These are phyloP conservation scores for Volucella bombylans DNA, from an alignment of 2,888 invertebrate genomes.

Conservation along the genomic window DNA sequence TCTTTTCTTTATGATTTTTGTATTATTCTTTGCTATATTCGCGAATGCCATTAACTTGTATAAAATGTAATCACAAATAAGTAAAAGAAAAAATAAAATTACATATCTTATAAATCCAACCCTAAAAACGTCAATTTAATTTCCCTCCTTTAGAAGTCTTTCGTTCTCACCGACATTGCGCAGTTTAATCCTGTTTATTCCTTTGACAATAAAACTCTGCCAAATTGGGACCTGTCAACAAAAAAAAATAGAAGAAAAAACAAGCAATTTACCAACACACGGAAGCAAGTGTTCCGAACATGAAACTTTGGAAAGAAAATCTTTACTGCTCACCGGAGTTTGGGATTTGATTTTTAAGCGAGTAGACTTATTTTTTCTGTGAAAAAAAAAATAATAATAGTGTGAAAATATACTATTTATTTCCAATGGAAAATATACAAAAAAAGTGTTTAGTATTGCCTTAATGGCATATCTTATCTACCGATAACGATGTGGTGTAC, in stretches of 20 bases:
- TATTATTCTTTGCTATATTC: too few relatives aligned
- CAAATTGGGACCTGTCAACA: slow-evolving; percentile 69
- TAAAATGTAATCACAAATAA: neutral
- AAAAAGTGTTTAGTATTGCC: slow-evolving; percentile 6
- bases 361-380: slow-evolving; percentile 38
- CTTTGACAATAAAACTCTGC: slow-evolving; percentile 69
- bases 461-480: neutral
- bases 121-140: slow-evolving; percentile 57
- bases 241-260: slow-evolving; percentile 29
- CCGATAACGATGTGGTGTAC: slow-evolving; percentile 6
- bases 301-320: slow-evolving; percentile 11
- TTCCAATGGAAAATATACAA: slow-evolving; percentile 29
- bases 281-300: slow-evolving; percentile 35
- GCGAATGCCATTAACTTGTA: neutral
- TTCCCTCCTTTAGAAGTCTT: slow-evolving; percentile 49
- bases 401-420: neutral
- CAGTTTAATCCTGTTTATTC: slow-evolving; percentile 35
- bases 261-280: slow-evolving; percentile 26
- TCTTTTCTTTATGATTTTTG: too few relatives aligned
- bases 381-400: slow-evolving; percentile 13
- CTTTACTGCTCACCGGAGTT: slow-evolving; percentile 56
- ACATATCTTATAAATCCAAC: slow-evolving; percentile 23
- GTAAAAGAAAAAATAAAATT: slow-evolving; percentile 16
- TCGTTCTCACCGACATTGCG: slow-evolving; percentile 63
- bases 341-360: slow-evolving; percentile 56